Conservation (phyloP, 2,113 vertebrate genomes). For the Cyanistes caeruleus region DNA sequence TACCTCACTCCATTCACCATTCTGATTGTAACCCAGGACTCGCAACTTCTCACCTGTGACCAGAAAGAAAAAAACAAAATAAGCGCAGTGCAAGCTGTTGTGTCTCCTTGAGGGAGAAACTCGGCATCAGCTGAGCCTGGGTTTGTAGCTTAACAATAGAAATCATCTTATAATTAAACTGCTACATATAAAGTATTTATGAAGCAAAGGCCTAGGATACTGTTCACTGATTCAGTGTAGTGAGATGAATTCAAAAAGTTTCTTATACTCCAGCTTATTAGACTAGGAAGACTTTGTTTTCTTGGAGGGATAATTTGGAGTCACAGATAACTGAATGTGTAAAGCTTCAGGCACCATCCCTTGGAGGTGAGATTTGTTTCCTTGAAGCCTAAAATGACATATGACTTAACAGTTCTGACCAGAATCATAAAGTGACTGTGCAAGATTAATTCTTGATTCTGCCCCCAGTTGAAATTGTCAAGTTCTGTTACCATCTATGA, state of each 20-base stretch:
- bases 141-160: not conserved
- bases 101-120: not conserved
- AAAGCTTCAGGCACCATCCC: no score
- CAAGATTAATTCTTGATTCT: not conserved
- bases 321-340: no score
- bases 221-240: not conserved
- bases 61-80: not conserved
- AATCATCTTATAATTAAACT: not conserved
- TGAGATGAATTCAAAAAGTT: not conserved
- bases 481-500: not conserved
- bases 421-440: not conserved
- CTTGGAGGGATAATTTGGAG: not conserved
- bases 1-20: constrained; percentile 98
- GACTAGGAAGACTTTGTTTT: not conserved
- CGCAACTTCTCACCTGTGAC: constrained; percentile 92
- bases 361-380: not conserved
- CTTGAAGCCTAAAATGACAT: not conserved
- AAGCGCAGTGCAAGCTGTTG: not conserved
- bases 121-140: not conserved
- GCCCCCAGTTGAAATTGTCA: not conserved
- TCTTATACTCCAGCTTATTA: not conserved
- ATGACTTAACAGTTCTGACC: not conserved
- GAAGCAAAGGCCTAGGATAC: not conserved
- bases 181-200: not conserved
- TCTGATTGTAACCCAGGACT: constrained; percentile 98